Base-by-base conservation (phyloP, 2,888 invertebrate species). In the Conomelus anceps region DNA sequence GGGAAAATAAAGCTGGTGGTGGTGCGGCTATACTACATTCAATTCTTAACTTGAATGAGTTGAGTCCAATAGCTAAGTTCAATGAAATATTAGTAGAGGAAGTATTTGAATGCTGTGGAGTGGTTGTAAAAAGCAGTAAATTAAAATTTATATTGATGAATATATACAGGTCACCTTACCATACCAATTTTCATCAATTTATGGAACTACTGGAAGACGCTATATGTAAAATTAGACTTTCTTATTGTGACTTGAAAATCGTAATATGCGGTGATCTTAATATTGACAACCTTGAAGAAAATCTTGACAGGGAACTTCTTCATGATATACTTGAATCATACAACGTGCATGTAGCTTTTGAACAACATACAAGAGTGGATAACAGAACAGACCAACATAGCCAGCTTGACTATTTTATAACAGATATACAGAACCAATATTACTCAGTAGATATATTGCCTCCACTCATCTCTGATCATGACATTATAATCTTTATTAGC, bases 321-420 rank as follows among this genome's bases (percentile, higher is more conserved):
- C 3, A 29, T 29, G 29, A 87, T 29, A 11, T 87, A 29, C 11
- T 87, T 6, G 13, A 26, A 11, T 87, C 87, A 29, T 22, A 29
- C 20, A 29, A 87, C 11, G 17, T 87, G 13, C 24, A 87, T 11
- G 13, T 87, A 17, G 22, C 87, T 17, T 87, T 87, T 20, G 22
- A 87, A 87, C 13, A 87, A n/a, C 22, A 29, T 29, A 87, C 87
- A 9, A 88, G 88, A 88, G 17, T 41, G 7, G 88, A 88, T 22
- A 22, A 1, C n/a, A 88, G 22, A 3, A 23, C 88, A 6, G 26
- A 22, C 13, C 22, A 22, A 9, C 88, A 41, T 13, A 88, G 88
- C 22, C 88, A 88, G 22, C 63, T 88, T 3, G 88, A 41, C 22
- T 88, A 88, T 22, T 41, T 88, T 17, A 41, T 88, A 11, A 41